A percentile compares a stretch with the other conserved stretches of the same genome.
Conservation (phyloP, 2,888 invertebrate genomes). For the Agrochola circellaris region DNA sequence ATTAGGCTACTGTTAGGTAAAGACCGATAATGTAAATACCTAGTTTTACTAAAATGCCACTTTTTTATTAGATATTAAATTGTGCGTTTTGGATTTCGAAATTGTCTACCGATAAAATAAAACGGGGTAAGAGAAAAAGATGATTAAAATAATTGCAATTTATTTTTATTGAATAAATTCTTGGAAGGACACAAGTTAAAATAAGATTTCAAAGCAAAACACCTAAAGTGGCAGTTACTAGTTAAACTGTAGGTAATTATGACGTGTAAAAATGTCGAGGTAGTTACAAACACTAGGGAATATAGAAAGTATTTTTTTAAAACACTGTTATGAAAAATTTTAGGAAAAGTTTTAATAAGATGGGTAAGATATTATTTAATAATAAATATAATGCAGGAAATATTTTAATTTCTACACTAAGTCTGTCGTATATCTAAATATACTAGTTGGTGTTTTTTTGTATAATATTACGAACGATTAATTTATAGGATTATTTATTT, state of each 20-base stretch:
- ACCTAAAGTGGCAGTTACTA: constrained; percentile 67
- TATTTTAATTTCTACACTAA: constrained; percentile 71
- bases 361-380: constrained; percentile 71
- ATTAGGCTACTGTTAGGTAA: constrained; percentile 73
- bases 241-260: constrained; percentile 63
- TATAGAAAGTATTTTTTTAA: constrained; percentile 73
- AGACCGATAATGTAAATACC: constrained; percentile 65
- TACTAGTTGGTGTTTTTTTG: constrained; percentile 87
- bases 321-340: constrained; percentile 74
- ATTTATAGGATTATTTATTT: constrained; percentile 73
- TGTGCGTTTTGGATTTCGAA: constrained; percentile 67
- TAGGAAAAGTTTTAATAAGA: constrained; percentile 73
- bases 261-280: constrained; percentile 74
- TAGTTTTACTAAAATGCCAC: constrained; percentile 66
- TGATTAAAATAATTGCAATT: not conserved
- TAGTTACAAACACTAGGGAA: constrained; percentile 77
- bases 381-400: constrained; percentile 73
- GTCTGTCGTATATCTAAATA: constrained; percentile 73
- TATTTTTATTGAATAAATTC: not conserved
- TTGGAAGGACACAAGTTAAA: not conserved
- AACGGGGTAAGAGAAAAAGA: not conserved
- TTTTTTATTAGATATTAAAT: constrained; percentile 48
- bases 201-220: constrained; percentile 32
- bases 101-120: constrained; percentile 10
- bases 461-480: constrained; percentile 79